These are phyloP conservation scores for Haplochromis burtoni DNA, from an alignment of 2,113 vertebrate species.

Conservation along the genomic window DNA sequence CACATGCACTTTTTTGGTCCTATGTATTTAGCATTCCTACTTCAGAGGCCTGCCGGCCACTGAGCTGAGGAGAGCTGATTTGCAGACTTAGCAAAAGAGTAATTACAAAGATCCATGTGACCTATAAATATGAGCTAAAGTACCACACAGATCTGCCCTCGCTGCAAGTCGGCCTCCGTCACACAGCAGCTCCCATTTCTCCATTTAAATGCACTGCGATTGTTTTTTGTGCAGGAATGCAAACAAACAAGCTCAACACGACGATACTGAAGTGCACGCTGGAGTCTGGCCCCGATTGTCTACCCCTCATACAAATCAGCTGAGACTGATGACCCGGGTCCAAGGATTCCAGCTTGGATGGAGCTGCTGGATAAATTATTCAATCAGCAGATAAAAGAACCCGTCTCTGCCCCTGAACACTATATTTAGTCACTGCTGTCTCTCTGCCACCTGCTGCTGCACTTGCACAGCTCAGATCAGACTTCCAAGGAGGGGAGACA, in stretches of 20 bases:
- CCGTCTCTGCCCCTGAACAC: conserved; percentile 6
- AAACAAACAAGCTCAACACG: not conserved
- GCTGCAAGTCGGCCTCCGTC: not conserved
- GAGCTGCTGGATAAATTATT: conserved; percentile 55
- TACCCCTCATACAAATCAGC: conserved; percentile 1
- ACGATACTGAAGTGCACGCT: not conserved
- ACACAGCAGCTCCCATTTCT: not conserved
- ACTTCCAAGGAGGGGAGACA: conserved; percentile 16
- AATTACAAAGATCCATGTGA: conserved; percentile 63
- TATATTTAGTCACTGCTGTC: conserved; percentile 50
- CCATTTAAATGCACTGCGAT: not conserved
- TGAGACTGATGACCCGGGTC: conserved; percentile 19
- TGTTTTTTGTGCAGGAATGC: not conserved
- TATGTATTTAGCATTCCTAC: conserved; percentile 68
- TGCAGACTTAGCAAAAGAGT: conserved; percentile 45
- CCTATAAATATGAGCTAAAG: conserved; percentile 64
- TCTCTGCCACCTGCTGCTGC: conserved; percentile 12
- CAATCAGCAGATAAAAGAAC: conserved; percentile 43
- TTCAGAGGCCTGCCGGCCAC: conserved; percentile 23
- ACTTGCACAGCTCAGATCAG: conserved; percentile 11
- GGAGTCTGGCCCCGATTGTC: not conserved
- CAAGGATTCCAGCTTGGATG: conserved; percentile 16
- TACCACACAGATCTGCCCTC: conserved; percentile 12
- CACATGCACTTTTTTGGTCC: conserved; percentile 29
- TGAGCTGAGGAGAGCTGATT: conserved; percentile 31